Percentiles rank a stretch among this genome's conserved stretches.
Conservation (phyloP, 2,113 vertebrate species). For the Hydrolagus affinis region DNA sequence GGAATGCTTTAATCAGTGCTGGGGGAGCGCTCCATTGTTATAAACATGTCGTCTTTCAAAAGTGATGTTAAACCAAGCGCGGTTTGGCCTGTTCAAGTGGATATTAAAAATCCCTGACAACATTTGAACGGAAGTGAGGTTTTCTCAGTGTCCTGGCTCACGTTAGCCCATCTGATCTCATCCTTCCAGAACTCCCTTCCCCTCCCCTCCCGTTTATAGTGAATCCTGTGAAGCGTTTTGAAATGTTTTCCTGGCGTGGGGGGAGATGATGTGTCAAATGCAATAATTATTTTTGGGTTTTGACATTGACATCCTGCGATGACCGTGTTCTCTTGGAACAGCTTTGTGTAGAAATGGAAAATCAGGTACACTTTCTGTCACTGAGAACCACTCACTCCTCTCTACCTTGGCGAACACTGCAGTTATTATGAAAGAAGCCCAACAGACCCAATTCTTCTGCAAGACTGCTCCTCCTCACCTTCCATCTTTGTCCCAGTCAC, state of each 20-base stretch:
- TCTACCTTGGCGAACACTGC: constrained; percentile 46
- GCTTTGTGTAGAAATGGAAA: too few relatives aligned
- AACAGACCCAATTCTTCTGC: constrained; percentile 42
- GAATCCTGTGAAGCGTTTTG: not conserved
- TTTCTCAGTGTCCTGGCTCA: not conserved
- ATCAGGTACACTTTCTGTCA: too few relatives aligned
- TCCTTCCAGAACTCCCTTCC: too few relatives aligned
- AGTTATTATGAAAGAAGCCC: constrained; percentile 57
- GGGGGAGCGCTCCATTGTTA: too few relatives aligned
- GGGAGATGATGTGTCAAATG: not conserved
- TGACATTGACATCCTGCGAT: too few relatives aligned
- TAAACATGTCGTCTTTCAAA: constrained; percentile 23
- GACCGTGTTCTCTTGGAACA: too few relatives aligned
- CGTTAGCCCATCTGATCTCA: too few relatives aligned
- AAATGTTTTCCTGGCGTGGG: not conserved
- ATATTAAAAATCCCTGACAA: constrained; percentile 36
- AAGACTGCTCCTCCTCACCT: constrained; percentile 44
- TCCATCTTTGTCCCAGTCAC: constrained; percentile 64
- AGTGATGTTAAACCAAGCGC: constrained; percentile 51
- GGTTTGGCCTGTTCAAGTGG: constrained; percentile 44
- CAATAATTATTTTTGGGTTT: not conserved
- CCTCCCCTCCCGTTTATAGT: too few relatives aligned
- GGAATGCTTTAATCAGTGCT: constrained; percentile 41
- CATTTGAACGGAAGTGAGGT: constrained; percentile 33
- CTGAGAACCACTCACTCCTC: constrained; percentile 47